Percentiles rank a stretch among this genome's conserved stretches.
phyloP scores from a whole-genome alignment of 2,113 vertebrate species.

The Pseudorasbora parva region DNA sequence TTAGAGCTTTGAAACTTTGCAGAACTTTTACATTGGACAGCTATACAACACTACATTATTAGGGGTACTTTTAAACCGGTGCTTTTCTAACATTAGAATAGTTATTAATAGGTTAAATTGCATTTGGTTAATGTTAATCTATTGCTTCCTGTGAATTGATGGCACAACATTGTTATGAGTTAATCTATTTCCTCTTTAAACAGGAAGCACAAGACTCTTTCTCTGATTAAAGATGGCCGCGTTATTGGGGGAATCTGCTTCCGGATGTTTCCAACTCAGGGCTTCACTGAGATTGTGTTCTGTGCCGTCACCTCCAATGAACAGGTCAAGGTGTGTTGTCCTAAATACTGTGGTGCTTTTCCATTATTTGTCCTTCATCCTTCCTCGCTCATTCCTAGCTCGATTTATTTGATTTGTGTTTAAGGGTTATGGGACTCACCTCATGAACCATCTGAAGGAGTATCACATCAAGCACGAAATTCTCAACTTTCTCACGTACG shows the following conservation, averaged over 20 bases:
- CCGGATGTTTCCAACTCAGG: conserved; percentile 97
- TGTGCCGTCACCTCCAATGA: conserved; percentile 98
- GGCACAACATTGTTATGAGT: not conserved
- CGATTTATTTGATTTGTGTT: not conserved
- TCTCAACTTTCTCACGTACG: conserved; percentile 96
- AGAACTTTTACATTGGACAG: no score
- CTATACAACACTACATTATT: no score
- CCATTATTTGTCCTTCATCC: not conserved
- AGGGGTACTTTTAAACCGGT: not conserved
- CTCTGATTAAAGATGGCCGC: conserved; percentile 96
- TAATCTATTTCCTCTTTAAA: conserved; percentile 7
- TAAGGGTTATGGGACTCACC: conserved; percentile 95
- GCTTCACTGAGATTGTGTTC: conserved; percentile 98
- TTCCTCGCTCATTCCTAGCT: not conserved
- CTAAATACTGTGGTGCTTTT: not conserved
- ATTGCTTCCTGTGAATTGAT: not conserved
- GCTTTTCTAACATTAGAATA: not conserved
- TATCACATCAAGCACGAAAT: conserved; percentile 98
- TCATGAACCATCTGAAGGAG: conserved; percentile 99
- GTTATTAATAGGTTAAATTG: not conserved
- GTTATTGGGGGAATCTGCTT: conserved; percentile 99
- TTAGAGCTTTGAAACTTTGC: no score
- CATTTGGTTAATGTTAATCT: not conserved
- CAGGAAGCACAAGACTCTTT: conserved; percentile 98
- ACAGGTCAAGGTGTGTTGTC: conserved; percentile 91